Evolutionary conservation across 2,888 invertebrate genomes (phyloP), one percentile per base, ranked within the genome.

Genomic region (Ypsolopha scabrella): DNA sequence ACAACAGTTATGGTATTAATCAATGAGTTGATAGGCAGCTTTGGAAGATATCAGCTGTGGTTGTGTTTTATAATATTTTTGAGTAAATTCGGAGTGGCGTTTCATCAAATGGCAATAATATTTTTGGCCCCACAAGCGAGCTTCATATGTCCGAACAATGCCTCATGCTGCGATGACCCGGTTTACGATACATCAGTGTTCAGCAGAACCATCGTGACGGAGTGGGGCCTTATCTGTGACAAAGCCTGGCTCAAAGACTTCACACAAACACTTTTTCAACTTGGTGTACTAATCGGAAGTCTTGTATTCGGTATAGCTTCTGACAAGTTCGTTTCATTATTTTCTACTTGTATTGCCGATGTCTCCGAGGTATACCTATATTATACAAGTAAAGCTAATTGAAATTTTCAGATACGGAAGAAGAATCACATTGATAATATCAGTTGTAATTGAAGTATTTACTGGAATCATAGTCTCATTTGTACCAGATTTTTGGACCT

Each of bases 201-300:
- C 65, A 74, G 83, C 4, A 88, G 89, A 60, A 93, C 93, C 0
- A 91, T 93, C 46, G 82, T 90, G 37, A 91, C 89, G 2, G 90
- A 94, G 88, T 94, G 92, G 92, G 86, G 91, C 67, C 78, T 94
- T 54, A 91, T 93, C 13, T 94, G 93, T 67, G 80, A 87, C 36
- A 86, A 83, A 24, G 75, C 83, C 3, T 90, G 90, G 73, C 75
- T 93, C 53, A 89, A 90, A 38, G 91, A 91, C 65, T 75, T 93
- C 14, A 90, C 91, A 0, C 93, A 94, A 75, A 91, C 90, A 14
- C 74, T 92, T 51, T 91, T 92, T 52, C 94, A 94, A 90, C 78
- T 91, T 57, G 94, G 94, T 48, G 90, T 93, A 51, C 82, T 94
- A 53, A 68, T 89, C 53, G 93, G 94, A 48, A 93, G 92, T 68